Percentiles rank a stretch among this genome's conserved stretches.
phyloP scores from a whole-genome alignment of 1,140 invertebrate species.

The Carcinoscorpius rotundicauda region DNA sequence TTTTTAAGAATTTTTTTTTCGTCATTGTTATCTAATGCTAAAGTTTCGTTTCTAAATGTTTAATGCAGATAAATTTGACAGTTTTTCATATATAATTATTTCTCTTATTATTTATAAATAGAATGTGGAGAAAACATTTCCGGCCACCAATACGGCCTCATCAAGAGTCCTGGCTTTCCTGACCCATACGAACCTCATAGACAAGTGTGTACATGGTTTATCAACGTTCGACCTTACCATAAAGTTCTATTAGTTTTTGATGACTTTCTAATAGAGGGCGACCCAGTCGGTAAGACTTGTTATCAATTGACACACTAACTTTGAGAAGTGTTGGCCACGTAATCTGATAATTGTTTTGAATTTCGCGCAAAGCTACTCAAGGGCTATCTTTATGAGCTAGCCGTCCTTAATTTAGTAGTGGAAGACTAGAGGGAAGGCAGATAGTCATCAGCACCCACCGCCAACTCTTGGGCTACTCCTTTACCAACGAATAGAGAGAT shows the following conservation, averaged over 20 bases:
- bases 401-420: no score
- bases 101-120: conserved; percentile 21
- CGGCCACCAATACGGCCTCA: conserved; percentile 60
- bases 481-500: no score
- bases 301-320: neutral
- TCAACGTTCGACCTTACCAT: conserved; percentile 64
- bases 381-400: no score
- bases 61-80: conserved; percentile 7
- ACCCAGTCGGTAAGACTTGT: conserved; percentile 41
- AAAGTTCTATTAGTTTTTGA: conserved; percentile 76
- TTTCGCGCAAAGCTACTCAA: no score
- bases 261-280: conserved; percentile 74
- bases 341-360: no score
- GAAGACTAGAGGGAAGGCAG: no score
- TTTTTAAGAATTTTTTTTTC: no score
- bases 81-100: neutral
- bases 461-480: no score
- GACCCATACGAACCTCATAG: conserved; percentile 68
- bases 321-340: no score
- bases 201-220: conserved; percentile 70
- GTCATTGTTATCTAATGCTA: no score
- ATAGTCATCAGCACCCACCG: no score
- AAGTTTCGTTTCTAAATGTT: no score
- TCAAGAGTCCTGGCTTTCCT: conserved; percentile 68
- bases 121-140: conserved; percentile 84